These are phyloP conservation scores for Stenoptilia bipunctidactyla DNA, from an alignment of 2,888 invertebrate genomes.

Conservation along the genomic window DNA sequence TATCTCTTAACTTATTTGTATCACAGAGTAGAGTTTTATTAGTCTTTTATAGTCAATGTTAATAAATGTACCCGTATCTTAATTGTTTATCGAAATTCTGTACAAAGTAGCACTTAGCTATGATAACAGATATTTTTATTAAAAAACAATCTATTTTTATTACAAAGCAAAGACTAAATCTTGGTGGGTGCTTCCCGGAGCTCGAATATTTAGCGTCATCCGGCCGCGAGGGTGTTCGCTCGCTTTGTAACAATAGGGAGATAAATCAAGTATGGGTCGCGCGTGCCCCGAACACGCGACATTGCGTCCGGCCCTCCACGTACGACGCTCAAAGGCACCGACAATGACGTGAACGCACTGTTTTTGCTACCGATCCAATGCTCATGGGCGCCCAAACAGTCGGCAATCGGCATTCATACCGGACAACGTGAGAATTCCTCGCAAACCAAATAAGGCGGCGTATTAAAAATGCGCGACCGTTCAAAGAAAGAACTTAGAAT, in stretches of 20 bases:
- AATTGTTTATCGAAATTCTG: too few relatives aligned
- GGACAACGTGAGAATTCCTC: background rate
- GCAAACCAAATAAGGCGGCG: background rate
- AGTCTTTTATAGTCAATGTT: too few relatives aligned
- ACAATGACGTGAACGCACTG: slow-evolving; percentile 8
- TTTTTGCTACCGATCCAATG: slow-evolving; percentile 10
- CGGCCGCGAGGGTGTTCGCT: slow-evolving; percentile 52
- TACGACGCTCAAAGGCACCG: slow-evolving; percentile 52
- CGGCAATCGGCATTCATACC: background rate
- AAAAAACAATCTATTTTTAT: too few relatives aligned
- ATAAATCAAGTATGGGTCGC: slow-evolving; percentile 68
- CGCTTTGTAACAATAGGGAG: slow-evolving; percentile 64
- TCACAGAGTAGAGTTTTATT: too few relatives aligned
- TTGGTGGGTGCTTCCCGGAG: slow-evolving; percentile 59
- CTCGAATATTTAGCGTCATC: slow-evolving; percentile 67
- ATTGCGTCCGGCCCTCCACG: slow-evolving; percentile 22
- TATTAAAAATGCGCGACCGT: too few relatives aligned
- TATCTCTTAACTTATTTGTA: too few relatives aligned
- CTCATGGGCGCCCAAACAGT: background rate
- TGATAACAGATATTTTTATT: too few relatives aligned
- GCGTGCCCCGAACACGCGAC: slow-evolving; percentile 42
- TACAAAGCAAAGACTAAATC: slow-evolving; percentile 52
- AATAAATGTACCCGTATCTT: too few relatives aligned
- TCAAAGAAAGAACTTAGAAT: too few relatives aligned
- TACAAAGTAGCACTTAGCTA: too few relatives aligned